phyloP scores from a whole-genome alignment of 2,113 vertebrate species.

The Tetrao urogallus region DNA sequence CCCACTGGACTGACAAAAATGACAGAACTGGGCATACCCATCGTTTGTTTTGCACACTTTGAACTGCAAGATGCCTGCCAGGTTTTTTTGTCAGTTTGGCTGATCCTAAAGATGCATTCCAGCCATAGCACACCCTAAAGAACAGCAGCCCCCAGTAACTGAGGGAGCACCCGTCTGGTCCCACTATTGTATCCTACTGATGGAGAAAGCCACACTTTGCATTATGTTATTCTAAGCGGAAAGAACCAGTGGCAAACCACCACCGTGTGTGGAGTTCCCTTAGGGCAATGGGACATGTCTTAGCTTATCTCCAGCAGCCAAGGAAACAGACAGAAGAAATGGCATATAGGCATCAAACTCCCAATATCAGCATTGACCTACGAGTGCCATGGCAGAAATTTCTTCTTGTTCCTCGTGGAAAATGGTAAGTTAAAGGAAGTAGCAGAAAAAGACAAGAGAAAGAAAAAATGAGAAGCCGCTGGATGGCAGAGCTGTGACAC shows the following conservation, averaged over 20 bases:
- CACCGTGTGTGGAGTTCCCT: not conserved
- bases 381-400: not conserved
- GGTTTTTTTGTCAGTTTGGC: not conserved
- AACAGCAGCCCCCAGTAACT: not conserved
- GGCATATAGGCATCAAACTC: not conserved
- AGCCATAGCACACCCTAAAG: not conserved
- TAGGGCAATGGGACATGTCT: not conserved
- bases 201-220: not conserved
- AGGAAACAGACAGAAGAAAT: not conserved
- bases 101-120: not conserved
- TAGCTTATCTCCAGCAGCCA: not conserved
- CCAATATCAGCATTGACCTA: not conserved
- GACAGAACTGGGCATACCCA: not conserved
- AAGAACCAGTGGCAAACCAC: accelerated
- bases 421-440: not conserved
- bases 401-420: not conserved
- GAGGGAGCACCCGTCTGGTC: not conserved
- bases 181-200: not conserved
- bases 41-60: not conserved
- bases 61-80: not conserved
- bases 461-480: not conserved
- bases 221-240: not conserved
- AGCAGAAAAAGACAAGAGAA: not conserved
- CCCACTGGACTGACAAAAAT: not conserved
- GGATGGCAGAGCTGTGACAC: not conserved